Base-by-base conservation (phyloP, 2,888 invertebrate genomes). In the Drosophila anomelani region DNA sequence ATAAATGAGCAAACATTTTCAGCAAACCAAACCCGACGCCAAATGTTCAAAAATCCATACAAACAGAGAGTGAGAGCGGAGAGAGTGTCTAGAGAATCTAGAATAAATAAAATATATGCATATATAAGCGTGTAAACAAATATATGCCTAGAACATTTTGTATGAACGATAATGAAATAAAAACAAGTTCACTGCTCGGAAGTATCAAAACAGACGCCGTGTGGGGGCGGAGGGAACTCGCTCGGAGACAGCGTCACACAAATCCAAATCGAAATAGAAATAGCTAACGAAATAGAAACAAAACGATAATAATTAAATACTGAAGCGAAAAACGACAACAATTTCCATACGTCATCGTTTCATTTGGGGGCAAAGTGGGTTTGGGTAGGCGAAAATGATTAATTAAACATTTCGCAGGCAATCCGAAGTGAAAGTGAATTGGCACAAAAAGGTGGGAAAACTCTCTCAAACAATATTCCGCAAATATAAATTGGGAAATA, bases 111-210 rank as follows among this genome's bases (percentile, higher is more conserved):
- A 60, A 57, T 53, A 72, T 60, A 61, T 26, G 44, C 49, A 61
- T 26, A 61, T 62, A 66, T 46, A 36, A 51, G 47, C 51, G 64
- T 49, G 46, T 71, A 72, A 54, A 51, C 61, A 64, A 61, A 70
- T 46, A 54, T 74, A 55, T 75, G 64, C 62, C 57, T 62, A 59
- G 44, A 69, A 51, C 46, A 38, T 56, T 64, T 44, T 58, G 49
- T 69, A 55, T 71, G 60, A 75, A 64, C 70, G 75, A 59, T 79
- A 82, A 80, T 84, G 80, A 80, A 85, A 76, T 76, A 75, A 72
- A 68, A 76, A 75, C 87, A 79, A 86, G 85, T 85, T 85, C 85
- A 84, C 73, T 86, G 85, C 71, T 79, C 85, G 84, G 80, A 78
- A 82, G 77, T 76, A 80, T 75, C 73, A 73, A 75, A 81, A 69